Conservation (phyloP, 2,113 vertebrate genomes). For the Plecturocebus donacophilus region DNA sequence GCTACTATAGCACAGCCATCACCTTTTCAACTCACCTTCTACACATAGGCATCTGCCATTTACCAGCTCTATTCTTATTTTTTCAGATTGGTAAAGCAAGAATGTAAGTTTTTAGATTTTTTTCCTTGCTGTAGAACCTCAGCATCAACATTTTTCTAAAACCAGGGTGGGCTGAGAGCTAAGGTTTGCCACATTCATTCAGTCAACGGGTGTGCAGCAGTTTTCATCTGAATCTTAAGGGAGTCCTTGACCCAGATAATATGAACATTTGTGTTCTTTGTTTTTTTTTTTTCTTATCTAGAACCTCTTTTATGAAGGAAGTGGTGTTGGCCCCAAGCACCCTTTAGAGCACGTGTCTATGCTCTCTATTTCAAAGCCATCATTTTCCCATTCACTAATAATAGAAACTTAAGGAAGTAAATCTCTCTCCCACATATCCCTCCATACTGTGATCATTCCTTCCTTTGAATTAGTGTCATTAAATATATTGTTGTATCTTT, state of each 20-base stretch:
- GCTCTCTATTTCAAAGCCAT: not conserved
- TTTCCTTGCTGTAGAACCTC: not conserved
- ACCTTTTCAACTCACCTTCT: not conserved
- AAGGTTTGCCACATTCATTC: not conserved
- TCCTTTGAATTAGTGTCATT: not conserved
- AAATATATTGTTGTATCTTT: not conserved
- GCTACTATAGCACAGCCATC: not conserved
- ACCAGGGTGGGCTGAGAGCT: not conserved
- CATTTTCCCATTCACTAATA: not conserved
- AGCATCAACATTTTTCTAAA: not conserved
- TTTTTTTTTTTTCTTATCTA: not conserved
- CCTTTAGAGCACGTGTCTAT: not conserved
- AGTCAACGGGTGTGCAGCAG: not conserved
- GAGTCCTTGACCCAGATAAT: not conserved
- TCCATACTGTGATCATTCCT: not conserved
- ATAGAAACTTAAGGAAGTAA: not conserved
- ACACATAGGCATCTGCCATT: not conserved
- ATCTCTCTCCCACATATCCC: not conserved
- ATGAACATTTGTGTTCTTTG: not conserved
- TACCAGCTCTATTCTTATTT: not conserved
- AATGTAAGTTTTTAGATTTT: not conserved
- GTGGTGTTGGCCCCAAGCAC: not conserved
- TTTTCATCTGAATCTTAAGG: slow-evolving; percentile 14
- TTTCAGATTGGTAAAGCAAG: not conserved
- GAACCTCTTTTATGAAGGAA: not conserved